Conservation (phyloP, 2,888 invertebrate genomes). For the Drosophila seclusa region DNA sequence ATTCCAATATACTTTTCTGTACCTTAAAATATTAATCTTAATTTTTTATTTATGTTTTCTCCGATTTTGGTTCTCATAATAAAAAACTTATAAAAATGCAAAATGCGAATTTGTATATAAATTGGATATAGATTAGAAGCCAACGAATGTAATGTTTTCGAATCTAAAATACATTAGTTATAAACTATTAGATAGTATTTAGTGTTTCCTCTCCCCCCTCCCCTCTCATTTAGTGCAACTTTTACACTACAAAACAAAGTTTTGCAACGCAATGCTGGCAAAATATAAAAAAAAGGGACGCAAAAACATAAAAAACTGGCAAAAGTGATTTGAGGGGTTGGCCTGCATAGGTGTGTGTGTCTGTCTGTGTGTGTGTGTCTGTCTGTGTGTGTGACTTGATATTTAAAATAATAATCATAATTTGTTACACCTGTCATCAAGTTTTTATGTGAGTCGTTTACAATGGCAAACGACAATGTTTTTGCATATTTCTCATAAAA, state of each 20-base stretch:
- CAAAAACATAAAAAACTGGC: constrained; percentile 13
- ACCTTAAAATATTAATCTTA: background rate
- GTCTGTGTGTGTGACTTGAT: constrained; percentile 11
- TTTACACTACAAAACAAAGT: constrained; percentile 2
- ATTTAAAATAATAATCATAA: constrained; percentile 76
- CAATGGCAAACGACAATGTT: constrained; percentile 39
- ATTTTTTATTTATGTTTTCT: too few species aligned
- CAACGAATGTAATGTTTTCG: background rate
- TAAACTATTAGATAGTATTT: constrained; percentile 1
- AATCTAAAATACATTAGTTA: background rate
- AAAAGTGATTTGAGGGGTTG: constrained; percentile 23
- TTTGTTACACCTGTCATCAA: constrained; percentile 69
- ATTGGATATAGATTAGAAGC: background rate
- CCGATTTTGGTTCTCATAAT: too few species aligned
- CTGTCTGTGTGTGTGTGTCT: constrained; percentile 1
- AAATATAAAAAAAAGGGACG: background rate
- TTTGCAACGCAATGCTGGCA: background rate
- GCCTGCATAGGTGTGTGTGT: background rate
- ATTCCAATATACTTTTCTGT: background rate
- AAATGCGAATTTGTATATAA: background rate
- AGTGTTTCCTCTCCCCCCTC: too few species aligned
- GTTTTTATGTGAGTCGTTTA: constrained; percentile 51
- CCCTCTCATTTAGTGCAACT: background rate
- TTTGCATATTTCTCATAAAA: constrained; percentile 62
- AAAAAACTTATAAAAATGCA: background rate